A percentile compares a stretch with the other conserved stretches of the same genome.
phyloP scores from a whole-genome alignment of 2,888 invertebrate species.

The Noctua pronuba region DNA sequence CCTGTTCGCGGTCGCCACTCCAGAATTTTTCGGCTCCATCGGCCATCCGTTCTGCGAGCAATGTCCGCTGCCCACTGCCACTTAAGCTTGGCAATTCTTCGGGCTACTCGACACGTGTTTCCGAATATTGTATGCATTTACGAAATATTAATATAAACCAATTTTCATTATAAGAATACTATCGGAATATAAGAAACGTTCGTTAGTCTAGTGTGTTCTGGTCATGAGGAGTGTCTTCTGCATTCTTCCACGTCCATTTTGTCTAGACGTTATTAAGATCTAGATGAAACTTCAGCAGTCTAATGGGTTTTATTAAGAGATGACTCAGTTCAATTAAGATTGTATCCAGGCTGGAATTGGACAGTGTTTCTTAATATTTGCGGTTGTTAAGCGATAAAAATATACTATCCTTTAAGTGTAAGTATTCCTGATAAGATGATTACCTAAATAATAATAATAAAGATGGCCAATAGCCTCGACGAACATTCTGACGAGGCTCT shows the following conservation, averaged over 20 bases:
- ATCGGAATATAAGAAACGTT: background rate
- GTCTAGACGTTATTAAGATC: conserved; percentile 55
- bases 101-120: no score
- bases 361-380: background rate
- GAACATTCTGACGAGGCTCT: no score
- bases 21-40: no score
- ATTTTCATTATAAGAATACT: background rate
- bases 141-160: background rate
- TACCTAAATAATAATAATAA: background rate
- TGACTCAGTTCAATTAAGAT: conserved; percentile 38
- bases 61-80: no score
- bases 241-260: conserved; percentile 40
- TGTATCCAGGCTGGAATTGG: background rate
- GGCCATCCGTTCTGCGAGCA: no score
- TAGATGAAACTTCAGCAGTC: conserved; percentile 25
- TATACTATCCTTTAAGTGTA: background rate
- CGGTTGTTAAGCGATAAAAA: background rate
- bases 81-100: no score
- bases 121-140: background rate
- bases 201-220: background rate
- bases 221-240: background rate
- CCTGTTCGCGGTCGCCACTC: no score
- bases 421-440: background rate
- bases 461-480: no score
- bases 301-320: conserved; percentile 40